Conservation (phyloP, 1,140 invertebrate genomes). For the Plectrocnemia conspersa region DNA sequence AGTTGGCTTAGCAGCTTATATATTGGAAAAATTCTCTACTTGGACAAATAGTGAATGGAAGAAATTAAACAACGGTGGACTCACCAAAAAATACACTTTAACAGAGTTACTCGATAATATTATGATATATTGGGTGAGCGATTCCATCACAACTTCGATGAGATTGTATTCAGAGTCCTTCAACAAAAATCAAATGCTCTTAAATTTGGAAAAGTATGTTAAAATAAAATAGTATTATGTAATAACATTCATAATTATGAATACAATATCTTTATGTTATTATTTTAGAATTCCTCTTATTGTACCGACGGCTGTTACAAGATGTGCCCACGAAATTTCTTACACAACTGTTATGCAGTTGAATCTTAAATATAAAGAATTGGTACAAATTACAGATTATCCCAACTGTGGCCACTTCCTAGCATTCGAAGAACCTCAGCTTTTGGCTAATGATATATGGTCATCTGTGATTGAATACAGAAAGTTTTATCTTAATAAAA, state of each 20-base stretch:
- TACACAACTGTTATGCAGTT: conserved; percentile 57
- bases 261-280: conserved; percentile 18
- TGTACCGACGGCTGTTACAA: conserved; percentile 51
- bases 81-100: conserved; percentile 54
- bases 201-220: conserved; percentile 45
- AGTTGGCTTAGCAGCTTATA: conserved; percentile 64
- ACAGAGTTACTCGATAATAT: conserved; percentile 69
- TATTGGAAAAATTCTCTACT: conserved; percentile 69
- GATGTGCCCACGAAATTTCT: conserved; percentile 56
- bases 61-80: conserved; percentile 53
- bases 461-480: conserved; percentile 39
- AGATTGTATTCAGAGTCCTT: conserved; percentile 61
- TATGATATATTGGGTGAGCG: conserved; percentile 73
- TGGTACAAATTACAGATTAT: conserved; percentile 58
- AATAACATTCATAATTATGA: conserved; percentile 9
- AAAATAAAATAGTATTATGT: neutral
- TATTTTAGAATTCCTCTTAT: conserved; percentile 44
- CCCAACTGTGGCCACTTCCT: conserved; percentile 78
- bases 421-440: conserved; percentile 70
- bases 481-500: conserved; percentile 1
- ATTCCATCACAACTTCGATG: conserved; percentile 61
- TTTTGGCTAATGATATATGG: conserved; percentile 60
- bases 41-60: conserved; percentile 53
- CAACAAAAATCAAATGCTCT: conserved; percentile 38
- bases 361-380: conserved; percentile 55